Conservation (phyloP, 2,113 vertebrate genomes). For the Sclerurus mexicanus region DNA sequence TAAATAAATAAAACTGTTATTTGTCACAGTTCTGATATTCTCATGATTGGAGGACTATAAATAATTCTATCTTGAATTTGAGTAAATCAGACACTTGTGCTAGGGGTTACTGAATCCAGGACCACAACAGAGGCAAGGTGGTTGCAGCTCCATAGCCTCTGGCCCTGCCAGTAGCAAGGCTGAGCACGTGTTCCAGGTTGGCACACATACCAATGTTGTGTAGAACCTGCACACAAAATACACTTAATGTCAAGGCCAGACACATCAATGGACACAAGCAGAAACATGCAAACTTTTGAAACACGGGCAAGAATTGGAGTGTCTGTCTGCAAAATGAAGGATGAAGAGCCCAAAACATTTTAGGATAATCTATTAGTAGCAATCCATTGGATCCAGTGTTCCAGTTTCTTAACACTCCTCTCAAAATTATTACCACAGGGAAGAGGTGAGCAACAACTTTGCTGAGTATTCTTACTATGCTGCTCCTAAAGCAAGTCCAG, state of each 20-base stretch:
- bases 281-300: not conserved
- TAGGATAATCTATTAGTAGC: not conserved
- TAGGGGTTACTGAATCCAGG: not conserved
- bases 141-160: not conserved
- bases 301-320: not conserved
- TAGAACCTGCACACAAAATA: not conserved
- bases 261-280: not conserved
- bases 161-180: not conserved
- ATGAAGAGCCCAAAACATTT: not conserved
- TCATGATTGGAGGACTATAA: not conserved
- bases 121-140: not conserved
- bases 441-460: not conserved
- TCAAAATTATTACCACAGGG: not conserved
- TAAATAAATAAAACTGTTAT: not conserved
- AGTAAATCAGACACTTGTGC: not conserved
- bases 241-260: not conserved
- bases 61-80: not conserved
- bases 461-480: not conserved
- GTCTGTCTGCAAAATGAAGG: not conserved
- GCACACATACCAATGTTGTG: not conserved
- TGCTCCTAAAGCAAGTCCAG: not conserved
- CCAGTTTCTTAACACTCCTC: not conserved
- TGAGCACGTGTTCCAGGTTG: not conserved
- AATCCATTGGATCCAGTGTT: not conserved
- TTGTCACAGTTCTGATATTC: not conserved